Base-by-base conservation (phyloP, 2,888 invertebrate species). In the Lottia scabra region DNA sequence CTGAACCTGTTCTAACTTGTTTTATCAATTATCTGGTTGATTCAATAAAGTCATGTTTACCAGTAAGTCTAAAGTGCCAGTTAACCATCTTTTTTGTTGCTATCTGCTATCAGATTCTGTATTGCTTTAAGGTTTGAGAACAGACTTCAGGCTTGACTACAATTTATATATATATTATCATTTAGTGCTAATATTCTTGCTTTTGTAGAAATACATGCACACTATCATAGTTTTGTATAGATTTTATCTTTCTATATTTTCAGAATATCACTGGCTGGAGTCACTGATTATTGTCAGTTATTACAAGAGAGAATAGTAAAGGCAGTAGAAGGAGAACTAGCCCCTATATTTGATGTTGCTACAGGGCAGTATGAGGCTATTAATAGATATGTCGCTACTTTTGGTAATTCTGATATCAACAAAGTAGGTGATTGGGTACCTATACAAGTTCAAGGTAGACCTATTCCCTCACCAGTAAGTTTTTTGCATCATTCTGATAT, bases 401-500 rank as follows among this genome's bases (percentile, higher is more conserved):
- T 88, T 78, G 89, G 87, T 13, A 86, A 88, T 80, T 83, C 87
- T 0, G 79, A 75, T 15, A 71, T 78, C 4, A 74, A 76, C 26
- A 78, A 78, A 26, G 80, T 83, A 16, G 87, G 87, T 10, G 89
- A 89, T 79, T 89, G 89, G 89, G 83, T 89, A 23, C 76, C 79
- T 27, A 82, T 89, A 38, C 46, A 83, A 3, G 74, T 70, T 23
- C 71, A 78, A 66, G 76, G 80, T 43, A 70, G 80, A 46, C 82
- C 80, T 8, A 46, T 16, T 26, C 77, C 79, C 10, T 71, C 70
- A 30, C 64, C 26, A 64, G 76, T 73, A 63, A 72, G 67, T 67
- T 65, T 48, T 15, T 30, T 46, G 2, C 10, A 38, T 38, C 10
- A 38, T 4, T 10, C n/a, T n/a, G n/a, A n/a, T n/a, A n/a, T n/a